A percentile compares a stretch with the other conserved stretches of the same genome.
phyloP scores from a whole-genome alignment of 2,797 vertebrate species.

The Semotilus atromaculatus region DNA sequence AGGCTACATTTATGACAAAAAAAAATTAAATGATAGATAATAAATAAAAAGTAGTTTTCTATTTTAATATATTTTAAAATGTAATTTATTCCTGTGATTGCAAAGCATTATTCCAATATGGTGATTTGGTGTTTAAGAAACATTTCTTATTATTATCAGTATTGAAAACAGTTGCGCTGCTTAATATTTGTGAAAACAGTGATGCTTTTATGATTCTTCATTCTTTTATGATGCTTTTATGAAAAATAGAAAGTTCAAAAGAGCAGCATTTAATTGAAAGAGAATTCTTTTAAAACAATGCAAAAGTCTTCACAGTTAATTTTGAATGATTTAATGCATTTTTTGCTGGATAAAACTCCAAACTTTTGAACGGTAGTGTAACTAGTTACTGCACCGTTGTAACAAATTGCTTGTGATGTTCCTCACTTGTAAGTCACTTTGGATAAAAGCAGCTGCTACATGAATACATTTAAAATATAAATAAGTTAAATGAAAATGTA shows the following conservation, averaged over 20 bases:
- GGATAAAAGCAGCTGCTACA: not conserved
- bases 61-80: not conserved
- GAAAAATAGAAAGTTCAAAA: not conserved
- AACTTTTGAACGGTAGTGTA: not conserved
- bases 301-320: too few species aligned
- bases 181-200: not conserved
- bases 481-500: not conserved
- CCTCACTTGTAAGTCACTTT: not conserved
- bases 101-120: not conserved
- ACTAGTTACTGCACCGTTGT: not conserved
- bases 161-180: not conserved
- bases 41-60: too few species aligned
- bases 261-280: not conserved
- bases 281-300: not conserved
- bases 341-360: not conserved
- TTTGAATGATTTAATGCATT: not conserved
- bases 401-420: not conserved
- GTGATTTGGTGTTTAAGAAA: not conserved
- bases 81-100: not conserved
- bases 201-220: not conserved
- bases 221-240: not conserved
- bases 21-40: too few species aligned
- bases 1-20: not conserved
- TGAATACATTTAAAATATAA: not conserved
- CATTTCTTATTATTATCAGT: not conserved